phyloP scores from a whole-genome alignment of 2,888 invertebrate species.

The Neoscelio sp. region DNA sequence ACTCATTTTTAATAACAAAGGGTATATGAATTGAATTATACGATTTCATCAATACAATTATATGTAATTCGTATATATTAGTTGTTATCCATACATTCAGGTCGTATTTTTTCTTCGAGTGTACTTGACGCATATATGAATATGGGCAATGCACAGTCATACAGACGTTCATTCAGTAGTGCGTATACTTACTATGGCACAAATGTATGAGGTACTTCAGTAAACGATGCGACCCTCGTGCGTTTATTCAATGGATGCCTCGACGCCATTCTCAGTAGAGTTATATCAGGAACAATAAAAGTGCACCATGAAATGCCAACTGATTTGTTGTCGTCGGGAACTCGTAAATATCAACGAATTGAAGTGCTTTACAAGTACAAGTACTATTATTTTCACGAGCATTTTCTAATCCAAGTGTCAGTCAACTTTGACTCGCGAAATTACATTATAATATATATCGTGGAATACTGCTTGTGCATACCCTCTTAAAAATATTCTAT shows the following conservation, averaged over 20 bases:
- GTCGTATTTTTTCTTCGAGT: conserved; percentile 55
- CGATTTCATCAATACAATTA: conserved; percentile 34
- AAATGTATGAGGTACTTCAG: conserved; percentile 60
- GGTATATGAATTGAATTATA: no score
- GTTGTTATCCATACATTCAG: conserved; percentile 29
- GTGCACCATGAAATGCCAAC: conserved; percentile 59
- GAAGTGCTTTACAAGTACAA: conserved; percentile 37
- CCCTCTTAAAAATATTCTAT: conserved; percentile 1
- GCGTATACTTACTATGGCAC: conserved; percentile 52
- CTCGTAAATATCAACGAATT: conserved; percentile 54
- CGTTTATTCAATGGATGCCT: conserved; percentile 65
- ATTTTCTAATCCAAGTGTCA: conserved; percentile 30
- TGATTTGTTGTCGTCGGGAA: conserved; percentile 56
- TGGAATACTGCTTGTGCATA: no score
- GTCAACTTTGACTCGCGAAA: conserved; percentile 19
- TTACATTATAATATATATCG: conserved; percentile 27
- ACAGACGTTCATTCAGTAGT: conserved; percentile 59
- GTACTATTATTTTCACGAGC: conserved; percentile 32
- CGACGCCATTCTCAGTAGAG: conserved; percentile 59
- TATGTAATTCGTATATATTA: conserved; percentile 20
- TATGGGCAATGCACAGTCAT: conserved; percentile 56
- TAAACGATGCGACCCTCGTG: conserved; percentile 64
- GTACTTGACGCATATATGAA: conserved; percentile 62
- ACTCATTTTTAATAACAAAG: no score
- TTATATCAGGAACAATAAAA: conserved; percentile 63